These are phyloP conservation scores for Itoplectis maculator DNA, from an alignment of 2,888 invertebrate genomes.

Conservation along the genomic window DNA sequence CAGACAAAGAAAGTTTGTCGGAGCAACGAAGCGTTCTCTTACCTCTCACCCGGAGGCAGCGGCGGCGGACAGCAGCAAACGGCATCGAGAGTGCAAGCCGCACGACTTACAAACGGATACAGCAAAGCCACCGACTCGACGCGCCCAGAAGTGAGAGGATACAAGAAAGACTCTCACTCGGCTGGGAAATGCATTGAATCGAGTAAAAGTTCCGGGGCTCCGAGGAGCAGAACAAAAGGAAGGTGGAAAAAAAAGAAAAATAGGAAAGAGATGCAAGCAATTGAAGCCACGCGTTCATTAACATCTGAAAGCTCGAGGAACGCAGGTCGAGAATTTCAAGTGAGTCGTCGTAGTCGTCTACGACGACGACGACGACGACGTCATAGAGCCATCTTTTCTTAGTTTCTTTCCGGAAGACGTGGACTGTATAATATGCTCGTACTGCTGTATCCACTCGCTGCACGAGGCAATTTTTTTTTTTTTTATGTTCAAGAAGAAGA, in stretches of 20 bases:
- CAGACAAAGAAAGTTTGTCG: constrained; percentile 58
- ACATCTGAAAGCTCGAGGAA: constrained; percentile 38
- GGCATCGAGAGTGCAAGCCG: constrained; percentile 38
- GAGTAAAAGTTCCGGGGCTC: constrained; percentile 32
- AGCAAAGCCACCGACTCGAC: background rate
- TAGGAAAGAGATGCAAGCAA: constrained; percentile 5
- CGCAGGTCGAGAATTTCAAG: constrained; percentile 45
- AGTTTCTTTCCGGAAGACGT: constrained; percentile 29
- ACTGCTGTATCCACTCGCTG: constrained; percentile 6
- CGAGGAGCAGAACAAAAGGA: background rate
- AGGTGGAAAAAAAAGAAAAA: constrained; percentile 13
- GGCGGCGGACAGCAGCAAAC: constrained; percentile 10
- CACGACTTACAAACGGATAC: background rate
- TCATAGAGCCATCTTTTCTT: constrained; percentile 14
- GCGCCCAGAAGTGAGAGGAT: constrained; percentile 31
- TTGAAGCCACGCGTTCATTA: constrained; percentile 29
- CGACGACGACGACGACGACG: too few relatives aligned
- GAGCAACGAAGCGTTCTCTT: constrained; percentile 50
- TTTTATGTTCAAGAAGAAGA: constrained; percentile 8
- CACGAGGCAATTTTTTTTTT: constrained; percentile 28
- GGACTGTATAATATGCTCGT: constrained; percentile 29
- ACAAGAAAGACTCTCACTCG: constrained; percentile 32
- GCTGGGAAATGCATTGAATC: constrained; percentile 52
- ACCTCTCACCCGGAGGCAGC: constrained; percentile 37
- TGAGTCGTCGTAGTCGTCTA: background rate